Conservation (phyloP, 2,888 invertebrate genomes). For the Liodrosophila aerea region DNA sequence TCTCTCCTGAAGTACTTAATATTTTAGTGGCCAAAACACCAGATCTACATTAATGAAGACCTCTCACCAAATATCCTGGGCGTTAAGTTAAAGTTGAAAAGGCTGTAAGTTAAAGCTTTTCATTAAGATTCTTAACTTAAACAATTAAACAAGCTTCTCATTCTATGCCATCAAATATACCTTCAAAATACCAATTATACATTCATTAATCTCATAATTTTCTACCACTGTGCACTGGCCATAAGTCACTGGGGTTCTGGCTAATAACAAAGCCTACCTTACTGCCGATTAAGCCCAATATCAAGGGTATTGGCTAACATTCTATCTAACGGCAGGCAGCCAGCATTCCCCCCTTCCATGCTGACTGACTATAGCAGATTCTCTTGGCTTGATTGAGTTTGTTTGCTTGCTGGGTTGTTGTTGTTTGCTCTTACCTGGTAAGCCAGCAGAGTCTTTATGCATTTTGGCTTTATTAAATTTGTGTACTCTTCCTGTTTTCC, state of each 20-base stretch:
- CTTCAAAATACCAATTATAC: not conserved
- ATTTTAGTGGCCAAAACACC: too few relatives aligned
- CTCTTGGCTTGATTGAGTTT: constrained; percentile 9
- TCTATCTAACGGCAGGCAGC: constrained; percentile 22
- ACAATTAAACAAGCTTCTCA: too few relatives aligned
- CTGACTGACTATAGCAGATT: constrained; percentile 11
- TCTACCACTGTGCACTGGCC: constrained; percentile 5
- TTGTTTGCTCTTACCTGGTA: constrained; percentile 26
- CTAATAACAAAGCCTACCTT: constrained; percentile 31
- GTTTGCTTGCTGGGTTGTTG: constrained; percentile 3
- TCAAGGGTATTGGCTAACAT: constrained; percentile 40
- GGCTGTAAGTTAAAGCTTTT: too few relatives aligned
- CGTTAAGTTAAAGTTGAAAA: too few relatives aligned
- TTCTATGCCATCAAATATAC: not conserved
- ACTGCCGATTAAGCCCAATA: constrained; percentile 25
- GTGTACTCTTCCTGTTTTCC: constrained; percentile 43
- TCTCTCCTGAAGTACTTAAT: too few relatives aligned
- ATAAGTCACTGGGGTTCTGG: constrained; percentile 14
- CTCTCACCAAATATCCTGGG: too few relatives aligned
- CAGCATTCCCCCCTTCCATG: constrained; percentile 7
- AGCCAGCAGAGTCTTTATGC: constrained; percentile 35
- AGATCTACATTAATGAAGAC: too few relatives aligned
- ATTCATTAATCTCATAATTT: not conserved
- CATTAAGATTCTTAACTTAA: too few relatives aligned
- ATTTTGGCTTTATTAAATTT: constrained; percentile 61